A percentile compares a stretch with the other conserved stretches of the same genome.
phyloP scores from a whole-genome alignment of 2,797 vertebrate genomes.

The Microctenopoma stevenorrisi region DNA sequence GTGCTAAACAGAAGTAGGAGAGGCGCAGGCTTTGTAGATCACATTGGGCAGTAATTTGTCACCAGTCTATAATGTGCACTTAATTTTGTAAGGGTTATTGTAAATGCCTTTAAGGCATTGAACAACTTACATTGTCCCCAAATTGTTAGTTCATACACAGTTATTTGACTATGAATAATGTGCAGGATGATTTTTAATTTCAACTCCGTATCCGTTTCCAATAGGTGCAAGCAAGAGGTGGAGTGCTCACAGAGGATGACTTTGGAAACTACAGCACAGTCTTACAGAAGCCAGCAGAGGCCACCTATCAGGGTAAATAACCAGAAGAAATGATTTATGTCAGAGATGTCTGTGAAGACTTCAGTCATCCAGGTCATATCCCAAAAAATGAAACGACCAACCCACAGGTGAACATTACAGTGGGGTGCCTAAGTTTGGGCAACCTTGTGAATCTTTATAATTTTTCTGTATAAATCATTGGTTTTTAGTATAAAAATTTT shows the following conservation, averaged over 20 bases:
- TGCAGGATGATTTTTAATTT: slow-evolving; percentile 4
- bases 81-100: not conserved
- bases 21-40: not conserved
- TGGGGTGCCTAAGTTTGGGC: no score
- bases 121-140: not conserved
- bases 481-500: no score
- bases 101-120: not conserved
- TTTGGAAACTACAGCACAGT: slow-evolving; percentile 92
- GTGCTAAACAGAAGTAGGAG: not conserved
- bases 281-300: slow-evolving; percentile 89
- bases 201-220: slow-evolving; percentile 21
- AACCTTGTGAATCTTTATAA: no score
- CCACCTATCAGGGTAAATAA: slow-evolving; percentile 89
- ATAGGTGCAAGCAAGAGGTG: slow-evolving; percentile 88
- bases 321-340: not conserved
- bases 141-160: not conserved
- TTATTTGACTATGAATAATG: slow-evolving; percentile 1
- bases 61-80: not conserved
- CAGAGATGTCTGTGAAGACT: not conserved
- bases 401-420: no score
- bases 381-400: no score
- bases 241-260: slow-evolving; percentile 92
- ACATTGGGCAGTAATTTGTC: not conserved
- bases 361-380: no score
- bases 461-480: no score